A percentile compares a stretch with the other conserved stretches of the same genome.
Conservation (phyloP, 1,140 invertebrate genomes). For the Aphelinus atriplicis region DNA sequence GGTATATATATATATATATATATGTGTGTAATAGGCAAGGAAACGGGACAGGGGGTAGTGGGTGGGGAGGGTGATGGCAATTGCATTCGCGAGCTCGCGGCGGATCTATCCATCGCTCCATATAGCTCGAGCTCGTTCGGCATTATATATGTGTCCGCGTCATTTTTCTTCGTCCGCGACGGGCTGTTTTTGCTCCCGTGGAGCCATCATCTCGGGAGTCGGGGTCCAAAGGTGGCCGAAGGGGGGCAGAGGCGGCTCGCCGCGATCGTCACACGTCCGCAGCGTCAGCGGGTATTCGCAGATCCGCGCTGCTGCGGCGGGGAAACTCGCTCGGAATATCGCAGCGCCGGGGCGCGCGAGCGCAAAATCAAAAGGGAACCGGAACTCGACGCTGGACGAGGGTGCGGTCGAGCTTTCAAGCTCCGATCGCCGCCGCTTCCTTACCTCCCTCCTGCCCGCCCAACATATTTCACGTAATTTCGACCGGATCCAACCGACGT, state of each 20-base stretch:
- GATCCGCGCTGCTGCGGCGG: neutral
- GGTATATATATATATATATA: neutral
- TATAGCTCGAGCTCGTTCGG: too few relatives aligned
- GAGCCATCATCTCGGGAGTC: neutral
- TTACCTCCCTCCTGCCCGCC: too few relatives aligned
- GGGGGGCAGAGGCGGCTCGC: neutral
- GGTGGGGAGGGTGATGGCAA: too few relatives aligned
- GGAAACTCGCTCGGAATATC: neutral
- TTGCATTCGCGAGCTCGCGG: too few relatives aligned
- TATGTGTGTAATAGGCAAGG: neutral
- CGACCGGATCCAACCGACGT: neutral
- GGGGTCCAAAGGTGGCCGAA: neutral
- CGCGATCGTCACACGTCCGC: neutral
- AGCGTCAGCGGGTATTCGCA: slow-evolving; percentile 11
- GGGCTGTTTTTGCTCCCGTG: neutral
- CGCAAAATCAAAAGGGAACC: neutral
- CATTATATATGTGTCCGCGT: neutral
- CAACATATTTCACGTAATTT: too few relatives aligned
- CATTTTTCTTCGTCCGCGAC: slow-evolving; percentile 4
- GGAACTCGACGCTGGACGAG: too few relatives aligned
- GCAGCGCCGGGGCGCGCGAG: neutral
- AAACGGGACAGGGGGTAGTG: too few relatives aligned
- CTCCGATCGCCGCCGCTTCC: too few relatives aligned
- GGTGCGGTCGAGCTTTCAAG: too few relatives aligned
- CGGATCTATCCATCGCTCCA: too few relatives aligned